Base-by-base conservation (phyloP, 2,113 vertebrate species). In the Eulacestoma nigropectus region DNA sequence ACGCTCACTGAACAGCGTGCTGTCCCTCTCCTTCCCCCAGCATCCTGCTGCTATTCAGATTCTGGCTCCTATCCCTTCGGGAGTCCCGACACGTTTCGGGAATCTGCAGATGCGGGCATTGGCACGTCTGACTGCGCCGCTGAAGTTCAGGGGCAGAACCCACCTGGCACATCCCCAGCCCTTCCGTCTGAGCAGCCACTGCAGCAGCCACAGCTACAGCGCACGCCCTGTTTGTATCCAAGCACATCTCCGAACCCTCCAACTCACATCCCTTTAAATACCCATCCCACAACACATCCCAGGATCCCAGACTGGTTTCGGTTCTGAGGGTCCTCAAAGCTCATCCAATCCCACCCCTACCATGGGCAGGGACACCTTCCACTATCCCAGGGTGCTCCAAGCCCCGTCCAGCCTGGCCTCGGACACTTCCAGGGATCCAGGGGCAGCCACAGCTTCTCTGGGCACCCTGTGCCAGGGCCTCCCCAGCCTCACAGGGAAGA, bases 51-150 rank as follows among this genome's bases (percentile, higher is more conserved):
- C n/a, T 32, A 3, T 8, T 21, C 32, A 14, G 2, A 13, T 5
- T 32, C 8, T 53, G 39, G 26, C 75, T 74, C 53, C 74, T 12
- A 6, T 49, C 37, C 53, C 50, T 16, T 3, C 0, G 0, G 6
- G 37, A 68, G 44, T 14, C n/a, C 47, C 1, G 0, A 8, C 59
- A 21, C 0, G 0, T 47, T 64, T 22, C 0, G 1, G 78, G 18
- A 20, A 10, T 16, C 64, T 13, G 65, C 0, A 0, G 60, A 16
- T 9, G 56, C 1, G 0, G 26, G 25, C 0, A 0, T 0, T 49
- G 7, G 41, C 83, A 39, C 1, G 0, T n/a, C 17, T 2, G 0
- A 33, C 1, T 0, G 13, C 7, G 0, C 0, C 1, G 3, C 62
- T 2, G 0, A 39, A 14, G 50, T 6, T 16, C 7, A 11, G 68